These are phyloP conservation scores for Napeogenes inachia DNA, from an alignment of 2,888 invertebrate genomes.

Conservation along the genomic window DNA sequence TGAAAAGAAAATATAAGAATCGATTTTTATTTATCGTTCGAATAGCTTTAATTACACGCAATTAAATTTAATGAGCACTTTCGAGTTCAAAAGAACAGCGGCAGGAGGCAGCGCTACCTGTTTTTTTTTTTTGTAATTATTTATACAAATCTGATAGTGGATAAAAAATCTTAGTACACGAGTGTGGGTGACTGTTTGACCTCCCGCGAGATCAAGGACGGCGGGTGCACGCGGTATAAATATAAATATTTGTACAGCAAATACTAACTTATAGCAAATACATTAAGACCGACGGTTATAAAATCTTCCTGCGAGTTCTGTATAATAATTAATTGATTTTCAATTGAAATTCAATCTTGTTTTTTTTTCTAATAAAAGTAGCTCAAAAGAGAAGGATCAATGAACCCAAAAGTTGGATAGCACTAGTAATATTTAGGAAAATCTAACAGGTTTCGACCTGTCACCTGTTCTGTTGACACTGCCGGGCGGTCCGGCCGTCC, in stretches of 20 bases:
- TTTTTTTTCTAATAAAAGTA: too few species aligned
- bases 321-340: too few species aligned
- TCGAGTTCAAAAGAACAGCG: slow-evolving; percentile 5
- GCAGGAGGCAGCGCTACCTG: slow-evolving; percentile 5
- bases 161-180: slow-evolving; percentile 1
- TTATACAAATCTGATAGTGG: slow-evolving; percentile 1
- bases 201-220: slow-evolving; percentile 31
- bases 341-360: too few species aligned
- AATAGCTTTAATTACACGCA: slow-evolving; percentile 1
- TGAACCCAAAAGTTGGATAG: too few species aligned
- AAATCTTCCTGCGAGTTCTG: too few species aligned
- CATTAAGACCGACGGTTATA: not conserved
- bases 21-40: slow-evolving; percentile 7
- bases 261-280: not conserved
- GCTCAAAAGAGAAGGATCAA: too few species aligned
- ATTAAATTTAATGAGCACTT: slow-evolving; percentile 8
- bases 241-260: slow-evolving; percentile 12
- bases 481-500: slow-evolving; percentile 37
- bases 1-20: not conserved
- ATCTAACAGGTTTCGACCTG: slow-evolving; percentile 24
- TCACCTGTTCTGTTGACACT: slow-evolving; percentile 33
- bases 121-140: slow-evolving; percentile 6
- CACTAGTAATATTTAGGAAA: too few species aligned
- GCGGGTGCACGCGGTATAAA: slow-evolving; percentile 12
- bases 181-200: slow-evolving; percentile 20